phyloP scores from a whole-genome alignment of 2,888 invertebrate genomes.

The Lapara coniferarum region DNA sequence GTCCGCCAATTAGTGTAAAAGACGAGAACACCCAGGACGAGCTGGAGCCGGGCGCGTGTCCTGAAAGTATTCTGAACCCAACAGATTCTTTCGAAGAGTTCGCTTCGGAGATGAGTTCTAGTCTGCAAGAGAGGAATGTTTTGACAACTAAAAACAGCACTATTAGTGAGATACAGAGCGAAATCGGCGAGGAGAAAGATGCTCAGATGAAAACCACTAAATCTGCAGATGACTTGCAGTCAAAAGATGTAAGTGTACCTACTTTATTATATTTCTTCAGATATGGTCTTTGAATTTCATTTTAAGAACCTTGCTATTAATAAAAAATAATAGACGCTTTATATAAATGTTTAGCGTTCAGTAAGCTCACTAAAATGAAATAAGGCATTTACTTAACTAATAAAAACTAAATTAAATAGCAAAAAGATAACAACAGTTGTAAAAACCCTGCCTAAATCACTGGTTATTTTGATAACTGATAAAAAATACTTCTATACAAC shows the following conservation, averaged over 20 bases:
- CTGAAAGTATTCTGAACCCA: conserved; percentile 87
- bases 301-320: too few relatives aligned
- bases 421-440: too few relatives aligned
- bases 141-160: conserved; percentile 82
- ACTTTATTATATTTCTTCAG: not conserved
- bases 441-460: too few relatives aligned
- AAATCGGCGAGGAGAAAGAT: conserved; percentile 60
- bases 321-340: too few relatives aligned
- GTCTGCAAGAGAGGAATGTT: conserved; percentile 82
- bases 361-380: too few relatives aligned
- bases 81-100: conserved; percentile 89
- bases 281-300: too few relatives aligned
- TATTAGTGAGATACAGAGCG: conserved; percentile 84
- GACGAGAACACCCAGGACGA: conserved; percentile 57
- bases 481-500: too few relatives aligned
- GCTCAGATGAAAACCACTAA: conserved; percentile 61
- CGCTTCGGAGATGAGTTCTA: conserved; percentile 86
- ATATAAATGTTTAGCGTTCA: too few relatives aligned
- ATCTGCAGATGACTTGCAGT: conserved; percentile 70
- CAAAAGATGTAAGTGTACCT: conserved; percentile 65
- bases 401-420: too few relatives aligned
- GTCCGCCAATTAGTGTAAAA: conserved; percentile 42
- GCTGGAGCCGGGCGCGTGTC: conserved; percentile 74
- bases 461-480: too few relatives aligned
- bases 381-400: too few relatives aligned